A percentile compares a stretch with the other conserved stretches of the same genome.
phyloP scores from a whole-genome alignment of 2,888 invertebrate genomes.

The Chesias legatella region DNA sequence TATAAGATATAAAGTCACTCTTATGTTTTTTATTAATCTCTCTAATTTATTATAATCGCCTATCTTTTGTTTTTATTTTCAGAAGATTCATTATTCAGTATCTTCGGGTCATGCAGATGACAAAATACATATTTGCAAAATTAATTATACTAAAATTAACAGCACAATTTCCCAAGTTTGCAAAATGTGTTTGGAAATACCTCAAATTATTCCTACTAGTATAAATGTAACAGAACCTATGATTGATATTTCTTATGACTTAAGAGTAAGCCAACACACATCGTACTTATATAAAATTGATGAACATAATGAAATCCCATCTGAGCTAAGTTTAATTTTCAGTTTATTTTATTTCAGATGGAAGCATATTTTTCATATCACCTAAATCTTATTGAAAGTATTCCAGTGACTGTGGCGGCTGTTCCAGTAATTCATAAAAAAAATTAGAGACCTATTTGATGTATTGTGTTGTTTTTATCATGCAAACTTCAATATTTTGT shows the following conservation, averaged over 20 bases:
- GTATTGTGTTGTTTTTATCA: no score
- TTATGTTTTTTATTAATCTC: no score
- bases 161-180: slow-evolving; percentile 44
- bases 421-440: slow-evolving; percentile 50
- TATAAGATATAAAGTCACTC: no score
- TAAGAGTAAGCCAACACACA: slow-evolving; percentile 43
- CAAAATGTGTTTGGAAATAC: slow-evolving; percentile 55
- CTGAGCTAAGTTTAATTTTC: no score
- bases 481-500: no score
- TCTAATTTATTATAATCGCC: no score
- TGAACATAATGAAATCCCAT: no score
- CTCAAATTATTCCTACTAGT: slow-evolving; percentile 55
- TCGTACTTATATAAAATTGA: no score
- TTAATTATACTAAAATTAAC: slow-evolving; percentile 42
- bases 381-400: slow-evolving; percentile 43
- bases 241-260: slow-evolving; percentile 56
- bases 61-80: slow-evolving; percentile 27
- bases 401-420: slow-evolving; percentile 50
- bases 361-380: slow-evolving; percentile 48
- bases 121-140: slow-evolving; percentile 48
- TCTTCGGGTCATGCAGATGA: slow-evolving; percentile 52
- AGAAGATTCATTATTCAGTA: slow-evolving; percentile 58
- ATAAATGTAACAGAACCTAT: slow-evolving; percentile 47
- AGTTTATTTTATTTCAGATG: slow-evolving; percentile 41
- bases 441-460: slow-evolving; percentile 6